These are phyloP conservation scores for Stramonita haemastoma DNA, from an alignment of 2,888 invertebrate genomes.

Conservation along the genomic window DNA sequence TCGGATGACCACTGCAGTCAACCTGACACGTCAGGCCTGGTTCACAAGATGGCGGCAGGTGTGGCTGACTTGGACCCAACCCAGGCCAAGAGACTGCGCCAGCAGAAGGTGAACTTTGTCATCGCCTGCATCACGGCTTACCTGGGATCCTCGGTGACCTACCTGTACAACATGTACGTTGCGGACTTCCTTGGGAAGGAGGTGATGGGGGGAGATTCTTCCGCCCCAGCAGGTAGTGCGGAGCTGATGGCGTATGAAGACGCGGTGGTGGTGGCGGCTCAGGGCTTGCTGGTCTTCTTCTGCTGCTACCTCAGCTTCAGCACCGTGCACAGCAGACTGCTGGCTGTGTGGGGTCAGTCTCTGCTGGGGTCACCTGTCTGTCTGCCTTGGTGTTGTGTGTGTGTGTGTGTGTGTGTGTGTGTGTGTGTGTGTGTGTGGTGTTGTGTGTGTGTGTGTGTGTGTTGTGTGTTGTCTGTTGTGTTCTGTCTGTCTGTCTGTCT, in stretches of 20 bases:
- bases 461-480: too few species aligned
- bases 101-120: neutral
- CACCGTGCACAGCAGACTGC: neutral
- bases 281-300: neutral
- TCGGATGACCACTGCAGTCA: too few species aligned
- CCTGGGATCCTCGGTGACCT: neutral
- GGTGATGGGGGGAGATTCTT: constrained; percentile 8
- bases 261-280: neutral
- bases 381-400: too few species aligned
- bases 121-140: neutral
- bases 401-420: neutral
- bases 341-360: neutral
- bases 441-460: too few species aligned
- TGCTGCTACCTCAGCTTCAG: neutral
- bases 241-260: constrained; percentile 9
- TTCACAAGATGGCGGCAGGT: neutral
- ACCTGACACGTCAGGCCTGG: too few species aligned
- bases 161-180: constrained; percentile 15
- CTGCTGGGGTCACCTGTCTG: too few species aligned
- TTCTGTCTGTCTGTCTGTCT: too few species aligned
- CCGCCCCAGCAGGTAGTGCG: neutral
- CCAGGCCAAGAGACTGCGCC: neutral
- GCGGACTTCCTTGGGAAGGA: constrained; percentile 12
- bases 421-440: too few species aligned
- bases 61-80: neutral